Evolutionary conservation across 2,888 invertebrate genomes (phyloP), one percentile per base, ranked within the genome.

Genomic region (Oligia strigilis): DNA sequence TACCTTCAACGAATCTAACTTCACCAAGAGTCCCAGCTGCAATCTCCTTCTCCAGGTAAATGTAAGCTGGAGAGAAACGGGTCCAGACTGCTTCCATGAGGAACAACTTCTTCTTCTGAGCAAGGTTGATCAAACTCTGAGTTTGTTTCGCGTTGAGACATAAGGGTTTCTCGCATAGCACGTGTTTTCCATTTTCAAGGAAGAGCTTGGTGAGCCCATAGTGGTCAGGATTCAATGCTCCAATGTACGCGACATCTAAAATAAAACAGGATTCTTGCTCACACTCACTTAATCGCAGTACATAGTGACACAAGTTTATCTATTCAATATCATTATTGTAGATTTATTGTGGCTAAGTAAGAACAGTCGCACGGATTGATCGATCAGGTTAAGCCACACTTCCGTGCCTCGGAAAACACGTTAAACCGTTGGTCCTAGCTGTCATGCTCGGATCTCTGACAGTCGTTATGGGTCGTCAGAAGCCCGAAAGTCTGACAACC

Each of bases 51-150:
- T 97, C 97, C 67, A 99, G 92, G 86, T 97, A 97, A 75, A 97
- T 95, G 93, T 99, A 99, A 0, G 97, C 97, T 0, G 99, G 99
- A 81, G 98, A 98, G 90, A 97, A 99, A 60, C 99, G 97, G 0
- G 98, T 98, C 99, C 99, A 99, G n/a, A 99, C 97, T 0, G 98
- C 99, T 97, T 99, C 99, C 99, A 99, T 99, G 0, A 99, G 92
- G 91, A 99, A 99, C 1, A 98, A 93, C 6, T 98, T 98, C 90
- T 98, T 98, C 52, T 97, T 93, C 90, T 97, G 97, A 0, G 99
- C 99, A 1, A 98, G 92, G 43, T 97, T 95, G 23, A 99, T 95
- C 75, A 99, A 95, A 87, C 98, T 97, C 85, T 97, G 97, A 0
- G 98, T 97, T 94, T 99, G 98, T 90, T 98, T 98, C 70, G 97